These are phyloP conservation scores for Nannoperca obscura DNA, from an alignment of 2,797 vertebrate genomes.

Conservation along the genomic window DNA sequence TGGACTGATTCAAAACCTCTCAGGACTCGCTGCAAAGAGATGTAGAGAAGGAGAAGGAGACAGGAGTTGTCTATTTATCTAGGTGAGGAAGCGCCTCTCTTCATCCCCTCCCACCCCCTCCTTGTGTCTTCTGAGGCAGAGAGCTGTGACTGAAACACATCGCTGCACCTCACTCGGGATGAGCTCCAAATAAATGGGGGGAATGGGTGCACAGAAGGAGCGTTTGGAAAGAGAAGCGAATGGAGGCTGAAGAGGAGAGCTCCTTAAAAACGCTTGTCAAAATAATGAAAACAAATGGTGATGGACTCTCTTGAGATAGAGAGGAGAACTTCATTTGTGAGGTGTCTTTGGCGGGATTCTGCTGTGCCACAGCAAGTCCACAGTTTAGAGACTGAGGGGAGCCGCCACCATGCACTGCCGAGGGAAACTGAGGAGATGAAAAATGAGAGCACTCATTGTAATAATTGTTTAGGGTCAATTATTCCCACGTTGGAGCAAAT, in stretches of 20 bases:
- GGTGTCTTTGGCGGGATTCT: conserved; percentile 73
- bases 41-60: conserved; percentile 42
- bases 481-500: conserved; percentile 84
- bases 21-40: conserved; percentile 46
- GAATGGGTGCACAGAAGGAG: conserved; percentile 47
- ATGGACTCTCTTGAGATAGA: conserved; percentile 81
- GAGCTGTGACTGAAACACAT: conserved; percentile 84
- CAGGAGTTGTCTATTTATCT: conserved; percentile 80
- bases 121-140: conserved; percentile 77
- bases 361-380: conserved; percentile 59
- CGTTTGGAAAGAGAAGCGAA: conserved; percentile 43
- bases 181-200: conserved; percentile 78
- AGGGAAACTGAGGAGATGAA: conserved; percentile 72
- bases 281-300: conserved; percentile 89
- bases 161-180: conserved; percentile 80
- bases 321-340: conserved; percentile 86
- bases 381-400: conserved; percentile 57
- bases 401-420: conserved; percentile 24
- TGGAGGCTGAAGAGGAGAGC: conserved; percentile 73
- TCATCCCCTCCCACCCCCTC: conserved; percentile 42
- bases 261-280: conserved; percentile 85
- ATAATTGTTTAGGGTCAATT: conserved; percentile 89
- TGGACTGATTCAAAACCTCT: conserved; percentile 52
- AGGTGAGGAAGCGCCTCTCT: conserved; percentile 75
- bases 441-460: conserved; percentile 84